These are phyloP conservation scores for Busarellus nigricollis DNA, from an alignment of 2,797 vertebrate genomes.

Conservation along the genomic window DNA sequence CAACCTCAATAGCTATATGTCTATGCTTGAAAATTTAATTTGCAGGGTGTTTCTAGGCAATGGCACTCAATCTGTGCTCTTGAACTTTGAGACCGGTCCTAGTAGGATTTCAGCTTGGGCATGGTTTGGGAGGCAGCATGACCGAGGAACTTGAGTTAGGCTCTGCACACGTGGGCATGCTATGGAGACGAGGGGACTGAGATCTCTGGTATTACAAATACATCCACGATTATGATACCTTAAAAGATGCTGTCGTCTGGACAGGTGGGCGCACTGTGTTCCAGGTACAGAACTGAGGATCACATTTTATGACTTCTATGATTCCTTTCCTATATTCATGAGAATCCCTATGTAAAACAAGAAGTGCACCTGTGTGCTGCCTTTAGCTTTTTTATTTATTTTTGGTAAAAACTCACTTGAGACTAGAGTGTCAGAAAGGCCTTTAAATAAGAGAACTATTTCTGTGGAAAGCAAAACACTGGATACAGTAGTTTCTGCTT, in stretches of 20 bases:
- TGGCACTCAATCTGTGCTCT: not conserved
- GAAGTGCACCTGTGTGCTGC: not conserved
- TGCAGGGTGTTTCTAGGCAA: not conserved
- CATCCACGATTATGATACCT: not conserved
- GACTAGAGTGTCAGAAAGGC: not conserved
- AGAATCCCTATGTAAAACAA: not conserved
- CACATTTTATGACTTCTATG: not conserved
- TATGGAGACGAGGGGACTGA: not conserved
- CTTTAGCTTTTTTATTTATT: not conserved
- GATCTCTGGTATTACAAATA: not conserved
- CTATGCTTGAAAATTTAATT: not conserved
- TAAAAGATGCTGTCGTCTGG: not conserved
- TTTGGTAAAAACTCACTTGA: not conserved
- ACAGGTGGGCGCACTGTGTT: fast-evolving
- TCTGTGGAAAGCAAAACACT: not conserved
- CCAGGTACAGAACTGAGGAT: not conserved
- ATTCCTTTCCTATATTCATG: not conserved
- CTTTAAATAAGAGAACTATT: not conserved
- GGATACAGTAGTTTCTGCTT: not conserved
- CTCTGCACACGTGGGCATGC: fast-evolving
- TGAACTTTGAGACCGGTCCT: not conserved
- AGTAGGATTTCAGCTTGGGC: not conserved
- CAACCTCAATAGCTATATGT: not conserved
- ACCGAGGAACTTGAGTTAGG: not conserved
- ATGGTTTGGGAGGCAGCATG: not conserved